These are phyloP conservation scores for Eospalax fontanierii DNA, from an alignment of 2,797 vertebrate species.

Conservation along the genomic window DNA sequence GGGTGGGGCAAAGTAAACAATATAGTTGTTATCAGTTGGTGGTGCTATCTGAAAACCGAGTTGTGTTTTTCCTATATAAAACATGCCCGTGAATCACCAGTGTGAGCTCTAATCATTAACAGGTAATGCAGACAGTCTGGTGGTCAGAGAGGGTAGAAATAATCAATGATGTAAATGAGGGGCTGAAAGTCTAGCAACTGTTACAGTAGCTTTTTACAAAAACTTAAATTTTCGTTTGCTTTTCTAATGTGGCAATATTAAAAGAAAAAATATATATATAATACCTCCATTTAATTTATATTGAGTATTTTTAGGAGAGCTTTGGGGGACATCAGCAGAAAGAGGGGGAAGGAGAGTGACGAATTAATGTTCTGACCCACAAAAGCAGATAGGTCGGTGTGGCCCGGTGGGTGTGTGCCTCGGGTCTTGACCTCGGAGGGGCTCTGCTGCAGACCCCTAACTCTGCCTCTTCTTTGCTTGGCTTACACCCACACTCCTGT, in stretches of 20 bases:
- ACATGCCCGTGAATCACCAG: constrained; percentile 80
- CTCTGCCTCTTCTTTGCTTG: constrained; percentile 86
- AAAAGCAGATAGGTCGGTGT: constrained; percentile 74
- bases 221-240: constrained; percentile 72
- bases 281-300: constrained; percentile 33
- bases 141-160: constrained; percentile 83
- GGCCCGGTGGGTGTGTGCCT: constrained; percentile 90
- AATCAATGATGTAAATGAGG: constrained; percentile 92
- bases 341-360: constrained; percentile 42
- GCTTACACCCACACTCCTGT: constrained; percentile 84
- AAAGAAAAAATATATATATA: not conserved
- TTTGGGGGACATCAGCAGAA: not conserved
- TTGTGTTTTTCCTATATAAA: constrained; percentile 49
- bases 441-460: constrained; percentile 90
- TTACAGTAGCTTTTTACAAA: constrained; percentile 85
- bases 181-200: constrained; percentile 96
- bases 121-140: constrained; percentile 91
- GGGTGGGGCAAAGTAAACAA: constrained; percentile 35
- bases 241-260: constrained; percentile 72
- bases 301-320: constrained; percentile 39
- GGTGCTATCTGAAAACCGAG: constrained; percentile 78
- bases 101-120: constrained; percentile 73
- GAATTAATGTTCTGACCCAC: constrained; percentile 80
- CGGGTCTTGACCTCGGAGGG: constrained; percentile 95
- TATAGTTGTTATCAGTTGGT: constrained; percentile 56